Evolutionary conservation across 2,797 vertebrate genomes (phyloP), one percentile per base, ranked within the genome.

Genomic region (Sandelia bainsii): DNA sequence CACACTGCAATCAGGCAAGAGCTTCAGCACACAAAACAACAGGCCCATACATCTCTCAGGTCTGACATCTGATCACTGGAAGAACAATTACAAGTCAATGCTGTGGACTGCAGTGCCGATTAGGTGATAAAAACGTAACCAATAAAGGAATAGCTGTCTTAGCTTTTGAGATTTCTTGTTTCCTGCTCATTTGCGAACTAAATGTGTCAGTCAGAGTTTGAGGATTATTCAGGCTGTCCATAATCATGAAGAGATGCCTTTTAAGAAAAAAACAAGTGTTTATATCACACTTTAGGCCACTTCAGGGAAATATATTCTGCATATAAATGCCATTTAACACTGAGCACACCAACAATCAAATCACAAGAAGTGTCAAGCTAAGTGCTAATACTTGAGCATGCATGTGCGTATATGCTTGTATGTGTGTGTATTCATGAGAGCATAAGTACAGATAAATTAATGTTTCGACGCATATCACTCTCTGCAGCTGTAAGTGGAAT

Each of bases 1-100:
- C 72, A 82, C 82, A 90, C 88, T 62, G 83, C 90, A 85, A 91
- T 93, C 86, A 87, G 57, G 45, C 9, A n/a, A 73, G 71, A 57
- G 52, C 19, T 12, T 60, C 25, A 19, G 62, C 60, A 69, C 32
- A 73, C 69, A 37, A 32, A 40, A 63, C 63, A 45, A 58, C 64
- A 42, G 64, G 54, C 32, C 60, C 22, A 56, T 75, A 46, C 54
- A 37, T 84, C 85, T 75, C 66, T 8, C 69, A 29, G 46, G 74
- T 54, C 27, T 69, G 77, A 84, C 80, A 77, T 81, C 69, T 58
- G 72, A 83, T 60, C 51, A 19, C 64, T 51, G 68, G 39, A 58
- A 25, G 64, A 71, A 66, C 69, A 79, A 85, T 80, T 69, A 75
- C 6, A 65, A 56, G 75, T 29, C 8, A 1, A 58, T 27, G 48